Conservation (phyloP, 2,113 vertebrate genomes). For the Caranx ignobilis region DNA sequence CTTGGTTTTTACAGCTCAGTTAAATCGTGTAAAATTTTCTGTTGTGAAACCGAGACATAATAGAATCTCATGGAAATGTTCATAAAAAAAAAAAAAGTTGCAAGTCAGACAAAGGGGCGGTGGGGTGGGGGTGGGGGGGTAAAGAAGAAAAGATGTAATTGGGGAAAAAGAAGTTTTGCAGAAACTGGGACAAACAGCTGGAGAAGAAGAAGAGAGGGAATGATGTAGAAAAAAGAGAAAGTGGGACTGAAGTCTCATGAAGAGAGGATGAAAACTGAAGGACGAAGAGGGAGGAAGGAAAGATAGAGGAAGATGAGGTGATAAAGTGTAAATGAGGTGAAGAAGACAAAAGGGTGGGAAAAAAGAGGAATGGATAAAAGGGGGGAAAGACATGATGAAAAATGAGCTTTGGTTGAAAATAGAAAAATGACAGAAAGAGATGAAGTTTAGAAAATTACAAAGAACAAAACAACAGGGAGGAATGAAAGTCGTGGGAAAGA, state of each 20-base stretch:
- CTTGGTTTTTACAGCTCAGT: slow-evolving; percentile 42
- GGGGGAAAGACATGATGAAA: neutral
- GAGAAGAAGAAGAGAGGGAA: neutral
- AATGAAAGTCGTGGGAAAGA: slow-evolving; percentile 31
- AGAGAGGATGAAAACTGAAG: no score
- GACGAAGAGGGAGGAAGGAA: neutral
- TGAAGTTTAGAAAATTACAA: neutral
- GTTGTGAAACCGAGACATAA: slow-evolving; percentile 27
- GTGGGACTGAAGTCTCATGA: no score
- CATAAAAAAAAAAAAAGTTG: slow-evolving; percentile 23
- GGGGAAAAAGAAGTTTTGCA: neutral
- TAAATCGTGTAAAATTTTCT: slow-evolving; percentile 21
- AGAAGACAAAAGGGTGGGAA: neutral
- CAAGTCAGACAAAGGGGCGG: neutral
- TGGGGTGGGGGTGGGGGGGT: neutral
- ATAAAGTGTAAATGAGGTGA: neutral
- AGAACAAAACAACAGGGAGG: neutral
- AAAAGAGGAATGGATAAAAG: neutral
- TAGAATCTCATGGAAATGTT: slow-evolving; percentile 37
- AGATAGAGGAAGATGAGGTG: neutral
- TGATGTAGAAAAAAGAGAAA: neutral
- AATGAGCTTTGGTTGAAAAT: no score
- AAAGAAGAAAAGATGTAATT: no score
- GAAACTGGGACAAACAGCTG: neutral
- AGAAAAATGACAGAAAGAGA: neutral